Conservation (phyloP, 2,113 vertebrate species). For the Dicentrarchus labrax region DNA sequence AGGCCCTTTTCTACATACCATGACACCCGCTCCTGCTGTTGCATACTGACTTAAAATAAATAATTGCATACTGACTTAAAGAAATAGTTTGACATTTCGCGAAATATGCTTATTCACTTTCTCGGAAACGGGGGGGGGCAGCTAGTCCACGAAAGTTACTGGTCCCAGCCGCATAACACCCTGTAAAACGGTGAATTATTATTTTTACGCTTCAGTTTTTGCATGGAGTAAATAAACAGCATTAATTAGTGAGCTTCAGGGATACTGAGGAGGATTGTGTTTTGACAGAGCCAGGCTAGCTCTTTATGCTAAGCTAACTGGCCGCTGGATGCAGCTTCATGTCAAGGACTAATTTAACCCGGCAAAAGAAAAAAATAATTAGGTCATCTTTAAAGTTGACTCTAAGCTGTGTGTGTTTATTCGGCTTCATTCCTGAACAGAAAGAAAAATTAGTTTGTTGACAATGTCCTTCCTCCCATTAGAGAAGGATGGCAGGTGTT, state of each 20-base stretch:
- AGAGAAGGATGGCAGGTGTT: conserved; percentile 59
- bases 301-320: background rate
- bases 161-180: background rate
- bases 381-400: no score
- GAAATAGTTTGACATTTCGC: background rate
- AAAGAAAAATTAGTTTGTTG: background rate
- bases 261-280: background rate
- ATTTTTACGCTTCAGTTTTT: background rate
- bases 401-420: no score
- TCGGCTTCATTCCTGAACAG: background rate
- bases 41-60: background rate
- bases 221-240: background rate
- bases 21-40: background rate
- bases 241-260: background rate
- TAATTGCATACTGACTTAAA: no score
- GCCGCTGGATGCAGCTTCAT: background rate
- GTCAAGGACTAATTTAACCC: no score
- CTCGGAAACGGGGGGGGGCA: background rate
- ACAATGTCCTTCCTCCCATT: background rate
- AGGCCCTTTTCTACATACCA: background rate
- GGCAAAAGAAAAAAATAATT: no score
- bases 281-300: background rate
- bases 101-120: background rate
- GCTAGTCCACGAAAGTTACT: background rate
- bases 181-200: background rate